Conservation (phyloP, 2,113 vertebrate genomes). For the Proterorhinus semilunaris region DNA sequence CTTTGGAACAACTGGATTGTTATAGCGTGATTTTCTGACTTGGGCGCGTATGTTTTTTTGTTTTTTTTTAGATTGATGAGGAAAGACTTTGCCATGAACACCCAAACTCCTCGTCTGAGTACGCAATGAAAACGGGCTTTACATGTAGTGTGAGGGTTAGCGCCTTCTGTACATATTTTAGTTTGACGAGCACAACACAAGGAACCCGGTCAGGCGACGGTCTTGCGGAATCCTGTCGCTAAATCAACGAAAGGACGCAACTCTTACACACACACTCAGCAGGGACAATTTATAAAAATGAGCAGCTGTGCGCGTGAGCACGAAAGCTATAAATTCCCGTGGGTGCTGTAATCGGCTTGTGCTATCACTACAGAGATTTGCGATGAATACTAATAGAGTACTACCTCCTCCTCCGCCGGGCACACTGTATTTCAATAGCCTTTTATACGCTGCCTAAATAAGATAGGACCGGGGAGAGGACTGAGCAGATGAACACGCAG, state of each 20-base stretch:
- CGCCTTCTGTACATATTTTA: too few relatives aligned
- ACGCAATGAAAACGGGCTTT: too few relatives aligned
- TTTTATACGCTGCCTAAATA: slow-evolving; percentile 35
- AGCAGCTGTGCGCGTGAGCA: slow-evolving; percentile 40
- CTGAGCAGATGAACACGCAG: slow-evolving; percentile 1
- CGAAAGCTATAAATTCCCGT: slow-evolving; percentile 49
- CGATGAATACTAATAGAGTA: slow-evolving; percentile 55
- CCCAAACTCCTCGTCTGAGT: too few relatives aligned
- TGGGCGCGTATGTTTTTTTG: too few relatives aligned
- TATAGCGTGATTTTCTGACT: too few relatives aligned
- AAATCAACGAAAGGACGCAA: slow-evolving; percentile 1
- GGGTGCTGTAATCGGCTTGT: slow-evolving; percentile 44
- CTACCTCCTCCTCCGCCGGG: slow-evolving; percentile 15
- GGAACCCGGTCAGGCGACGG: too few relatives aligned
- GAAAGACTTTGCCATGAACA: too few relatives aligned
- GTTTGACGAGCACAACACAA: too few relatives aligned
- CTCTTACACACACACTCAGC: slow-evolving; percentile 21
- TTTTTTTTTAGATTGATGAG: too few relatives aligned
- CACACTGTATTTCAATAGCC: slow-evolving; percentile 37
- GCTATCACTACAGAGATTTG: slow-evolving; percentile 38
- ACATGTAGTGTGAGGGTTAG: too few relatives aligned
- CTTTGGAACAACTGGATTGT: too few relatives aligned
- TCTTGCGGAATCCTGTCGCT: slow-evolving; percentile 8
- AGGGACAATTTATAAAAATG: slow-evolving; percentile 11
- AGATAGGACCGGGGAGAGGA: slow-evolving; percentile 1